Evolutionary conservation across 1,140 invertebrate species (phyloP).

Genomic region (Euschistus heros): DNA sequence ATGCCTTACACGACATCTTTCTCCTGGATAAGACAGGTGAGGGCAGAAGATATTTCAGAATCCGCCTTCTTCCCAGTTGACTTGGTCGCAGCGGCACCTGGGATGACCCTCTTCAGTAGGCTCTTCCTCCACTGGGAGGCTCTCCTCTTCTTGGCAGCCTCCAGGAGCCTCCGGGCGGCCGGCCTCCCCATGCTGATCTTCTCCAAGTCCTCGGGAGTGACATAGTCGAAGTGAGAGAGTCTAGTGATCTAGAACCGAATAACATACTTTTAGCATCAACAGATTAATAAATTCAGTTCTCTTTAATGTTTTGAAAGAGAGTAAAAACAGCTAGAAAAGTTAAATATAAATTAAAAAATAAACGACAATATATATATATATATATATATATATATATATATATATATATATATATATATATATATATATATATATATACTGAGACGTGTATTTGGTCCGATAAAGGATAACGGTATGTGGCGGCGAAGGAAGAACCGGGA

Average conservation of each 20-base stretch:
- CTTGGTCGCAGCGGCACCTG: constrained; percentile 35
- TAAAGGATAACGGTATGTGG: too few relatives aligned
- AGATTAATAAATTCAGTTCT: too few relatives aligned
- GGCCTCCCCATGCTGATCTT: constrained; percentile 90
- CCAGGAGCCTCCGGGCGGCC: constrained; percentile 74
- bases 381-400: too few relatives aligned
- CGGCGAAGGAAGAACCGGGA: too few relatives aligned
- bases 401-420: too few relatives aligned
- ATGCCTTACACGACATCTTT: constrained; percentile 60
- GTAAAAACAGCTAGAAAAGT: too few relatives aligned
- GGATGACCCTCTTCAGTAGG: constrained; percentile 75
- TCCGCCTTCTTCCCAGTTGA: constrained; percentile 30
- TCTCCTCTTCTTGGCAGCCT: constrained; percentile 84
- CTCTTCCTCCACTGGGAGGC: constrained; percentile 67
- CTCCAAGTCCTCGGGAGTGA: constrained; percentile 84
- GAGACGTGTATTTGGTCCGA: too few relatives aligned
- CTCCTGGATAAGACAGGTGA: constrained; percentile 82
- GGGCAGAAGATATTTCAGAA: constrained; percentile 30
- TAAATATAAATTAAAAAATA: too few relatives aligned
- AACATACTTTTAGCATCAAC: too few relatives aligned
- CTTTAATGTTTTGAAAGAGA: too few relatives aligned
- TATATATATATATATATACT: too few relatives aligned
- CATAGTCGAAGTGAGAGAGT: constrained; percentile 91
- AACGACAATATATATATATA: too few relatives aligned
- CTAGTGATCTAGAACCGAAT: constrained; percentile 52